Evolutionary conservation across 1,140 invertebrate species (phyloP), one percentile per base, ranked within the genome.

Genomic region (Drosophila watanabei): DNA sequence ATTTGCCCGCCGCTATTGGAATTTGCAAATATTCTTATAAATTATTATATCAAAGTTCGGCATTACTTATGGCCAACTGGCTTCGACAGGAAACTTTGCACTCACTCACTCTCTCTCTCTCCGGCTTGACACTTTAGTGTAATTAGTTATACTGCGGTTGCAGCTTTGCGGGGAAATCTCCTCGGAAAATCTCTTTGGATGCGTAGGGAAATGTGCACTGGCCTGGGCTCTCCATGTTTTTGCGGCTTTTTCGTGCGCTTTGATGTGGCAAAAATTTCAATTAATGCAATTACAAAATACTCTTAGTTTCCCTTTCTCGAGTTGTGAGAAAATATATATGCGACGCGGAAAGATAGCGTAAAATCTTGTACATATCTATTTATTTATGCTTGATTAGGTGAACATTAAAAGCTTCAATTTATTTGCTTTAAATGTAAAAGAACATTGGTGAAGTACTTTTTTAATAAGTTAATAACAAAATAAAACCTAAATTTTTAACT

Each of bases 261-360:
- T 87, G 79, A 82, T 86, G 83, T 87, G 84, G 84, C 63, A 54
- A 52, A 54, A 57, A 70, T 71, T 83, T 73, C 68, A 83, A 88
- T 88, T 88, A 86, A 63, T 39, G 48, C 66, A 83, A 83, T 80
- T 78, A 76, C 80, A 77, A 77, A 65, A 71, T 66, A 66, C 45
- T 76, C 75, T 58, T 14, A 58, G 51, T 11, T 16, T 10, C 11
- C 49, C 30, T 0, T n/a, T 11, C 2, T n/a, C 11, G 0, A 8
- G 13, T 32, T 56, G 46, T 56, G 5, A 2, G 14, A 5, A 32
- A 33, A 43, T 46, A 20, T 37, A 43, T n/a, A 37, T 57, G 65
- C 28, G 32, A 9, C 18, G 28, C 30, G 24, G 2, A 37, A 48
- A 32, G 41, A 37, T 46, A 7, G 13, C 46, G 8, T 45, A 30